phyloP scores from a whole-genome alignment of 2,797 vertebrate species.

The Smutsia gigantea region DNA sequence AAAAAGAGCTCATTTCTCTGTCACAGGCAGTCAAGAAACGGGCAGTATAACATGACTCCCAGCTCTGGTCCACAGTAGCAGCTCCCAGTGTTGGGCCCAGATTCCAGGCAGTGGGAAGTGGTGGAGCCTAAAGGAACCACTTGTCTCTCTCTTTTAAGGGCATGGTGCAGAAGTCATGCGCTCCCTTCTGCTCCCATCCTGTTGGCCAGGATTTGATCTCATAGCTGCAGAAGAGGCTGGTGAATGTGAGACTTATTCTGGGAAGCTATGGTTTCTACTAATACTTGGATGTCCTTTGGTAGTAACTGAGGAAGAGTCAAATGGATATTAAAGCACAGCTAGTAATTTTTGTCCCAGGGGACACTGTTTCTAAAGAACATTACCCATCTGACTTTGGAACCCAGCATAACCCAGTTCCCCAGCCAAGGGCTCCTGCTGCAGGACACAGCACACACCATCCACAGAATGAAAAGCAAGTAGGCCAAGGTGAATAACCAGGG shows the following conservation, averaged over 20 bases:
- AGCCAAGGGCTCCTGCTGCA: background rate
- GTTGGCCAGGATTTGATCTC: background rate
- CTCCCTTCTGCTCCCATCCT: background rate
- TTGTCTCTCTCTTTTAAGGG: background rate
- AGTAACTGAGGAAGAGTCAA: background rate
- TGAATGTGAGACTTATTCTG: background rate
- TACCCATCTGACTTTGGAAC: background rate
- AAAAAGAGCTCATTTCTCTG: background rate
- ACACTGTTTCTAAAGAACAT: background rate
- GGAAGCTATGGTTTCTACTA: background rate
- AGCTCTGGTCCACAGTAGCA: background rate
- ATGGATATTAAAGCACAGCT: background rate
- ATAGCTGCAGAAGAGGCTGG: background rate
- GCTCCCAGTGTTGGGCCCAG: background rate
- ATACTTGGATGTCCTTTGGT: background rate
- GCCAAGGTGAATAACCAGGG: background rate
- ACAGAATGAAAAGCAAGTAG: background rate
- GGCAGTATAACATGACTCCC: background rate
- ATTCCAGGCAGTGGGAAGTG: background rate
- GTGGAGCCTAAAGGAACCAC: background rate
- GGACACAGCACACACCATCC: background rate
- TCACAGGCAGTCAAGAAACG: background rate
- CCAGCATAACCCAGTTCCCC: accelerated
- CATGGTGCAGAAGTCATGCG: background rate
- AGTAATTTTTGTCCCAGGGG: background rate